Base-by-base conservation (phyloP, 2,888 invertebrate genomes). In the Epinotia ramella region DNA sequence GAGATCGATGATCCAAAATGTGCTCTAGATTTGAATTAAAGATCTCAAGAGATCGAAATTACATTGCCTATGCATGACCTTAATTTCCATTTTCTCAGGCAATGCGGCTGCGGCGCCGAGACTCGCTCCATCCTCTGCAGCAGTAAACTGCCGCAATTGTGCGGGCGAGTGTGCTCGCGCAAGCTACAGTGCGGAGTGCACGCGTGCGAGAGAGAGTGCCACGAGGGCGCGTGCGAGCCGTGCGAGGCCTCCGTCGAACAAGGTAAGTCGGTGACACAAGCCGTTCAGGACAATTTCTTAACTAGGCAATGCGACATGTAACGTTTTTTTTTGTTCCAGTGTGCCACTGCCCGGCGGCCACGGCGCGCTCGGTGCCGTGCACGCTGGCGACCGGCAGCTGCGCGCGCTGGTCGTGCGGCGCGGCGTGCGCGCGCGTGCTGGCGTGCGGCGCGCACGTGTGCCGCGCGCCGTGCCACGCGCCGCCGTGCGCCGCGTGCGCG, bases 361-460 rank as follows among this genome's bases (percentile, higher is more conserved):
- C 80, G 73, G 56, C 81, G 0, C 92, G 91, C 24, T 79, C 84
- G 0, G 89, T 91, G 44, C 16, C 87, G 73, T 94, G 94, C 86
- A 84, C 89, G 59, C 78, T 77, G 28, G 82, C 77, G 68, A 77
- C 83, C 18, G 86, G 86, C 70, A 62, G 79, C 56, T 73, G 76
- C 56, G 20, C 67, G 63, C 16, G 63, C 33, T 93, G 90, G 90
- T 79, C 87, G 83, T 99, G 99, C 89, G 96, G 96, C 40, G 92
- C 96, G 81, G 95, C 96, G 68, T 99, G 99, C 92, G 97, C 97
- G 71, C 96, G 97, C 85, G 96, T 96, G 73, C 95, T 99, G 62
- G 95, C 96, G 76, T 99, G 99, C 92, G 98, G 98, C 73, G 96
- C 96, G 81, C 99, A 99, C 93, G 96, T 96, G 81, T 99, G 99